Conservation (phyloP, 1,140 invertebrate species). For the Sweltsa coloradensis region DNA sequence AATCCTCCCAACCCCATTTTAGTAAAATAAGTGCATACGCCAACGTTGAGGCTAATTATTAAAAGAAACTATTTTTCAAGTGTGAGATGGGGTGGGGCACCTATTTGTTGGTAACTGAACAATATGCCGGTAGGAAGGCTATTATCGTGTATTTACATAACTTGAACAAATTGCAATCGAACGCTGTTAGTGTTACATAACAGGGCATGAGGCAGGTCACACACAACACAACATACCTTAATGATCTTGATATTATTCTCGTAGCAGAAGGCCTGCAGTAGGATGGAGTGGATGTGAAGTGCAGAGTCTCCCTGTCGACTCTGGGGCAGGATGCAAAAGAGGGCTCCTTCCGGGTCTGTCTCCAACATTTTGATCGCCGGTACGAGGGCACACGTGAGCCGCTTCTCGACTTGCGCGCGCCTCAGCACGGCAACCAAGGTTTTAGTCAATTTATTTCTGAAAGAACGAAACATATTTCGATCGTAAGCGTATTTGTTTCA, state of each 20-base stretch:
- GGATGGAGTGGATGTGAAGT: slow-evolving; percentile 52
- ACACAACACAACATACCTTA: slow-evolving; percentile 35
- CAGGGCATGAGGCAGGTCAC: background rate
- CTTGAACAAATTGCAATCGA: background rate
- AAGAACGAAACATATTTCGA: too few species aligned
- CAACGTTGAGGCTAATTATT: background rate
- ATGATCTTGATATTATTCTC: slow-evolving; percentile 55
- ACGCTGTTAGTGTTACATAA: background rate
- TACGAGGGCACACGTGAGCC: slow-evolving; percentile 44
- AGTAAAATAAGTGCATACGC: too few species aligned
- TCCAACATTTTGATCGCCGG: slow-evolving; percentile 45
- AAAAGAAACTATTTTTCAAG: background rate
- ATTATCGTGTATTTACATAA: too few species aligned
- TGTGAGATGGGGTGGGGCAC: background rate
- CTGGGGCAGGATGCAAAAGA: slow-evolving; percentile 47
- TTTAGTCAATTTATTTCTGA: too few species aligned
- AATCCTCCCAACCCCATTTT: too few species aligned
- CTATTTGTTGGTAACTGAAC: background rate
- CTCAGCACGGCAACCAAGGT: slow-evolving; percentile 29
- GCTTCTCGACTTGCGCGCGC: slow-evolving; percentile 40
- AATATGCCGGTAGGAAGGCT: too few species aligned
- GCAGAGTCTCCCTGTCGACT: slow-evolving; percentile 44
- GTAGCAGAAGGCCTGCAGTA: slow-evolving; percentile 54
- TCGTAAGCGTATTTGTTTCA: too few species aligned
- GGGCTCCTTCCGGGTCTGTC: slow-evolving; percentile 40